A percentile compares a stretch with the other conserved stretches of the same genome.
Conservation (phyloP, 2,113 vertebrate genomes). For the Mus pahari region DNA sequence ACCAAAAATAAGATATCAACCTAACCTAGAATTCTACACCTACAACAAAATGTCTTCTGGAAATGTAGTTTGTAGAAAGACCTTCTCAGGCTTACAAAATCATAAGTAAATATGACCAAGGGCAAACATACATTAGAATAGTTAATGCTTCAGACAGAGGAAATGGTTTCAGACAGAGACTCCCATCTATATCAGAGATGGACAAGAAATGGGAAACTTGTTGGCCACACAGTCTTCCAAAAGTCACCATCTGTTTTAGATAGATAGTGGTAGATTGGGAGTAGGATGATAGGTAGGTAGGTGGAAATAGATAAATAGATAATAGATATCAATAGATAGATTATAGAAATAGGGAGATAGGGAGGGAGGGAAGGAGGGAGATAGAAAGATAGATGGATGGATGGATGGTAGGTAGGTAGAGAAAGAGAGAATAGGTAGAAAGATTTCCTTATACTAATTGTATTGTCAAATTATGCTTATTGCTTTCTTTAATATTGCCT, state of each 20-base stretch:
- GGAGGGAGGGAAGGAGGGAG: no score
- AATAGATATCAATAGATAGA: background rate
- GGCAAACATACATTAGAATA: background rate
- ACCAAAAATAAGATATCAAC: background rate
- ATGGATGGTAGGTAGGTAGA: no score
- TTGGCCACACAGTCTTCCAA: background rate
- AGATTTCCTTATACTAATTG: background rate
- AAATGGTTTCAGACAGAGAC: conserved; percentile 4
- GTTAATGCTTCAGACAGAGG: background rate
- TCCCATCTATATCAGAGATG: background rate
- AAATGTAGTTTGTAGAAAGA: conserved; percentile 24
- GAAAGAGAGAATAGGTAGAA: background rate
- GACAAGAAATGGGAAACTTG: conserved; percentile 28
- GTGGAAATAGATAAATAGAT: background rate
- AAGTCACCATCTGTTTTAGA: background rate
- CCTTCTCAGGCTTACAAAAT: background rate
- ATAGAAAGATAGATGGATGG: no score
- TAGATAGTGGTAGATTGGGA: background rate
- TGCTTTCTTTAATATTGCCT: background rate
- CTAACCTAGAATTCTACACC: conserved; percentile 47
- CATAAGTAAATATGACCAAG: conserved; percentile 17
- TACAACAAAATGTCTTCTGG: conserved; percentile 11
- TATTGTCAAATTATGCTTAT: background rate
- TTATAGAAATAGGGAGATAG: background rate
- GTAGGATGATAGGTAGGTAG: background rate